Evolutionary conservation across 2,797 vertebrate species (phyloP).

Genomic region (Pteropus rufus): DNA sequence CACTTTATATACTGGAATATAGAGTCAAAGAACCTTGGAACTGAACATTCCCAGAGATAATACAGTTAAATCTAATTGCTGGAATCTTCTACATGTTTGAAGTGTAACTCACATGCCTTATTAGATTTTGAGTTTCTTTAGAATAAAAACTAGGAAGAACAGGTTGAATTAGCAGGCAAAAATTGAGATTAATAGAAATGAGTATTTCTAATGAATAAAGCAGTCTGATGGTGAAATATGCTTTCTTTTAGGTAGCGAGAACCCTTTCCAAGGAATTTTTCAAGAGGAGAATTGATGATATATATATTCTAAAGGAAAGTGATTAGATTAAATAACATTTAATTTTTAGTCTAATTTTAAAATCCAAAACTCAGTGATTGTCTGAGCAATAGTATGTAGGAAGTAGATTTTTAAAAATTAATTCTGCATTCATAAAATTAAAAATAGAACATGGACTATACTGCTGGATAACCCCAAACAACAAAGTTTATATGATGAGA

Average conservation of each 20-base stretch:
- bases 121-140: neutral
- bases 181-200: neutral
- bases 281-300: neutral
- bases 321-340: neutral
- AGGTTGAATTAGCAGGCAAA: neutral
- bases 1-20: neutral
- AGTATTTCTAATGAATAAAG: neutral
- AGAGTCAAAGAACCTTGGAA: neutral
- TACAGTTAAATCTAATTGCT: neutral
- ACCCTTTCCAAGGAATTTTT: neutral
- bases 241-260: neutral
- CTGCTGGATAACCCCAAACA: neutral
- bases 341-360: neutral
- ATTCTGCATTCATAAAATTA: neutral
- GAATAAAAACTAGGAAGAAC: neutral
- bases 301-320: neutral
- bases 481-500: neutral
- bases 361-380: neutral
- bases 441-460: neutral
- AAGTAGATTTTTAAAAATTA: neutral
- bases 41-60: neutral
- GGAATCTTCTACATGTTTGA: neutral
- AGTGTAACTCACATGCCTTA: neutral
- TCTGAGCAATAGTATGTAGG: neutral
- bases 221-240: neutral